A percentile compares a stretch with the other conserved stretches of the same genome.
These are phyloP conservation scores for Temnothorax rugatulus DNA, from an alignment of 2,888 invertebrate genomes.

Conservation along the genomic window DNA sequence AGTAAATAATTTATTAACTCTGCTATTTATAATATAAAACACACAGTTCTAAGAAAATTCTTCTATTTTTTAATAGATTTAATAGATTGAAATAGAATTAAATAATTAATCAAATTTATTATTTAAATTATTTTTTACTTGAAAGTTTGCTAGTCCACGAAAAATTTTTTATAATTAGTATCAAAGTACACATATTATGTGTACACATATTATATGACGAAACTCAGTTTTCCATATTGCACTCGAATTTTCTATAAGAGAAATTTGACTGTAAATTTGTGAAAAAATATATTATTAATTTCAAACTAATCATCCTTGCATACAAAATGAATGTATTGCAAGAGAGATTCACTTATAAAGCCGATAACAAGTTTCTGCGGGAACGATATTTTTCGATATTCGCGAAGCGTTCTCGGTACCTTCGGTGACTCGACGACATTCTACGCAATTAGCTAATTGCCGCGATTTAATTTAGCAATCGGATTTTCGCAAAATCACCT, in stretches of 20 bases:
- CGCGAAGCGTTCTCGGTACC: not conserved
- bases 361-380: constrained; percentile 21
- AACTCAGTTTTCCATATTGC: too few relatives aligned
- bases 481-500: constrained; percentile 20
- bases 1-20: not conserved
- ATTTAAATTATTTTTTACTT: not conserved
- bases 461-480: constrained; percentile 43
- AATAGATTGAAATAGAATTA: too few relatives aligned
- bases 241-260: not conserved
- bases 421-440: not conserved
- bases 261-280: constrained; percentile 11
- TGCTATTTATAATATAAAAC: not conserved
- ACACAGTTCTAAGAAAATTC: not conserved
- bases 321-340: not conserved
- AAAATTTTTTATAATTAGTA: not conserved
- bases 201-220: not conserved
- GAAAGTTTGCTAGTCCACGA: not conserved
- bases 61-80: too few relatives aligned
- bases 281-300: not conserved
- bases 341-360: constrained; percentile 6
- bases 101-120: not conserved
- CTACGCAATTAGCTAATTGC: constrained; percentile 45
- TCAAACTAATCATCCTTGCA: not conserved
- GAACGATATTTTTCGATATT: constrained; percentile 20
- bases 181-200: not conserved